Evolutionary conservation across 2,113 vertebrate genomes (phyloP), one percentile per base, ranked within the genome.

Genomic region (Thamnaconus septentrionalis): DNA sequence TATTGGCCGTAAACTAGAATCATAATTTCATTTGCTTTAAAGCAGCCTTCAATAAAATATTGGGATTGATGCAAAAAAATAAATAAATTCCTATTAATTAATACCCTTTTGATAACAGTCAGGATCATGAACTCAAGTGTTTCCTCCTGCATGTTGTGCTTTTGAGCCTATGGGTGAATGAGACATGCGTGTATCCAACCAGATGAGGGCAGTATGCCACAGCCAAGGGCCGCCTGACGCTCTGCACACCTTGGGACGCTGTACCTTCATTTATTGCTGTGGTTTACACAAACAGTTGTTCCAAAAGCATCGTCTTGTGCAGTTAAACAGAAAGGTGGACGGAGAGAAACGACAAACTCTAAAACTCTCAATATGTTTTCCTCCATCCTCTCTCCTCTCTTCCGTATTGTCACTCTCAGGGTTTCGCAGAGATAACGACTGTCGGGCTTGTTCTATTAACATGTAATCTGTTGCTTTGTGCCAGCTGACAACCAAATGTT

Each of bases 171-270:
- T 31, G 18, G 18, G 18, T 31, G 18, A 31, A 31, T 31, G 18
- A 31, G 18, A 31, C 18, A n/a, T 50, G 48, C 2, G 4, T 80
- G 72, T 57, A 39, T 78, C 62, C 5, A 5, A 3, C 84, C 87
- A 86, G 81, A 67, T 43, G 87, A 84, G 75, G 78, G 85, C 85
- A 82, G 84, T 81, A 59, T 56, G 46, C 55, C 61, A 69, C 73
- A 81, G 48, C 62, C 41, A 52, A 7, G 45, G 4, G 6, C 42
- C n/a, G 43, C 44, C 64, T 49, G 41, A 40, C 42, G 5, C 10
- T 58, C 1, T 44, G 43, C 8, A 56, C 48, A 65, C 45, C 18
- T 31, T 31, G 18, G 18, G 18, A 31, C 18, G 18, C 18, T 31
- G 18, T 31, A 31, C 18, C 18, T 31, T 31, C 18, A 31, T 31